A percentile compares a stretch with the other conserved stretches of the same genome.
These are phyloP conservation scores for Mycetomoellerius zeteki DNA, from an alignment of 1,140 invertebrate genomes.

Conservation along the genomic window DNA sequence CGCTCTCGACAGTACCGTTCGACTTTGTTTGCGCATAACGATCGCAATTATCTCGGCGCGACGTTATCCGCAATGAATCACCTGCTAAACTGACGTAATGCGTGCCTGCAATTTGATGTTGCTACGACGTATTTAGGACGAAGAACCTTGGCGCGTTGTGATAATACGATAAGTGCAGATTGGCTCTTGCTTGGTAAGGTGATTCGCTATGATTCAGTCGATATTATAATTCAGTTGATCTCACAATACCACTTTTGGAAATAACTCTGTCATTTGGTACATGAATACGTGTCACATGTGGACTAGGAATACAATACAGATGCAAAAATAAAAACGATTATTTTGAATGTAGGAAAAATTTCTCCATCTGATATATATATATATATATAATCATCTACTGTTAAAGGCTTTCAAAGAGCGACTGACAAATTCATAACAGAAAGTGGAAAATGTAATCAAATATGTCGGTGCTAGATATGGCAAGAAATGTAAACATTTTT, in stretches of 20 bases:
- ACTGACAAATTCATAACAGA: too few relatives aligned
- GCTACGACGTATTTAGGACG: conserved; percentile 63
- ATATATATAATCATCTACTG: too few relatives aligned
- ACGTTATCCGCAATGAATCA: conserved; percentile 75
- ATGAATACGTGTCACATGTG: too few relatives aligned
- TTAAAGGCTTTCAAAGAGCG: too few relatives aligned
- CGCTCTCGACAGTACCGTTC: conserved; percentile 25
- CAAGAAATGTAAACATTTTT: too few relatives aligned
- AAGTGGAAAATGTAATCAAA: too few relatives aligned
- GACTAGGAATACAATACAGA: neutral
- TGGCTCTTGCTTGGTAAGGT: conserved; percentile 36
- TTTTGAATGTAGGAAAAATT: neutral
- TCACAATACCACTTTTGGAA: conserved; percentile 21
- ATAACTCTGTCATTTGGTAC: neutral
- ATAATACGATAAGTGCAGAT: conserved; percentile 58
- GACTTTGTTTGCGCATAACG: conserved; percentile 74
- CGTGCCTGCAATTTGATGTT: conserved; percentile 68
- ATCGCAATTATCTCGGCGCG: conserved; percentile 73
- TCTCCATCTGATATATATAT: neutral
- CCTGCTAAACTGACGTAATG: conserved; percentile 71
- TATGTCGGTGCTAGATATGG: too few relatives aligned
- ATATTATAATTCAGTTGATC: neutral
- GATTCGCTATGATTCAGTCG: conserved; percentile 33
- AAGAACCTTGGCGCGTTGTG: conserved; percentile 8
- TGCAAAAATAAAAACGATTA: neutral